Base-by-base conservation (phyloP, 2,888 invertebrate species). In the Theretra japonica region DNA sequence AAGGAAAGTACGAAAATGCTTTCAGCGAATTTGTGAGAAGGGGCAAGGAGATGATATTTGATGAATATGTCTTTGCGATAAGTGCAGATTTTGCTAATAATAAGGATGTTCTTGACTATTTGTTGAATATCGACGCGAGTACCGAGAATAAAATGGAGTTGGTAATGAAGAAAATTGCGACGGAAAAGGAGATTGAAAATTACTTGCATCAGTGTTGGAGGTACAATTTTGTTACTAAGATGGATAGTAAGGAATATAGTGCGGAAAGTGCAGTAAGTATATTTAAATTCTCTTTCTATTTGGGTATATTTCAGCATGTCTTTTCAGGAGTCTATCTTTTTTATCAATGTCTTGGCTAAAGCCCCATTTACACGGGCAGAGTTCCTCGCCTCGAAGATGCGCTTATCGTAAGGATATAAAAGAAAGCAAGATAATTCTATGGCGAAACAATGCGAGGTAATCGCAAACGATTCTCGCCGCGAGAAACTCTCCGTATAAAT, bases 141-240 rank as follows among this genome's bases (percentile, higher is more conserved):
- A 92, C 92, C 0, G 94, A 94, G 58, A 92, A 92, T 73, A 94
- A 93, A 71, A 88, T 92, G 78, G 91, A 92, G 68, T 79, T 85
- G 79, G 86, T 90, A 0, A 84, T 92, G 2, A 88, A 86, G 65
- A 85, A 83, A 72, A 77, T 85, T 1, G 86, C 86, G 1, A 86
- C 90, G 0, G 89, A 91, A 76, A 92, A 93, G 6, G 93, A 94
- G 73, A 83, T 94, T 2, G 91, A 93, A 70, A 88, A 89, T 73
- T 92, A 93, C 74, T 78, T 93, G 69, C 88, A 88, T 76, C 92
- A 91, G 60, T 93, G 93, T 69, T 94, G 94, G 94, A 85, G 89
- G 73, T 92, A 90, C 76, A 90, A 91, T 75, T 87, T 85, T 78
- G 82, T 93, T 30, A 78, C 86, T 69, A 89, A 89, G 48, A 70